Evolutionary conservation across 2,888 invertebrate genomes (phyloP).

Genomic region (Epinotia demarniana): DNA sequence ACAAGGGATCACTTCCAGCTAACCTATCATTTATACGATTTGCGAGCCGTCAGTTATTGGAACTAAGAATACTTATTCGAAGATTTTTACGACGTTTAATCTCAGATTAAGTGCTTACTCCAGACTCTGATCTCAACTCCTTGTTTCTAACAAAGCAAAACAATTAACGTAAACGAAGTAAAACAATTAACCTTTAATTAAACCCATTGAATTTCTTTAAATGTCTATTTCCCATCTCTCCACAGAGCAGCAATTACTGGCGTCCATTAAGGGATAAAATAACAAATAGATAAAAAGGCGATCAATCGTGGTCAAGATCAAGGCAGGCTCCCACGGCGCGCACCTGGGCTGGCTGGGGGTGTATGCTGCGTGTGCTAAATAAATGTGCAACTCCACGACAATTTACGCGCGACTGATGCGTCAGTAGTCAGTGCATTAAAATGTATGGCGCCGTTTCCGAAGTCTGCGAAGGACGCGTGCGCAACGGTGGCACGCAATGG

Average conservation of each 20-base stretch:
- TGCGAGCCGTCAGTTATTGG: no score
- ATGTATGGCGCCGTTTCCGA: no score
- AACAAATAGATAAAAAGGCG: slow-evolving; percentile 53
- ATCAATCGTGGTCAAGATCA: slow-evolving; percentile 63
- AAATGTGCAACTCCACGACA: background rate
- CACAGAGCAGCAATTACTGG: slow-evolving; percentile 37
- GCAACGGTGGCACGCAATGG: no score
- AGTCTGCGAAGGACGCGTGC: no score
- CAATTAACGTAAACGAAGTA: background rate
- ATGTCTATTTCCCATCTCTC: slow-evolving; percentile 32
- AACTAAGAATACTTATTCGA: no score
- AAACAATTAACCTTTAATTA: slow-evolving; percentile 11
- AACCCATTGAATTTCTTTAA: slow-evolving; percentile 22
- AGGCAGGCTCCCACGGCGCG: slow-evolving; percentile 49
- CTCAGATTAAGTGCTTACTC: no score
- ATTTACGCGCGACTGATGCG: no score
- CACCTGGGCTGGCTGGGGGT: slow-evolving; percentile 45
- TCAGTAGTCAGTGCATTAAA: no score
- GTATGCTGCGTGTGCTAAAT: slow-evolving; percentile 13
- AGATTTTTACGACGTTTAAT: no score
- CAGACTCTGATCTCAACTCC: background rate
- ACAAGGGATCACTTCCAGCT: no score
- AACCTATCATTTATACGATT: no score
- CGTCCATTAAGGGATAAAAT: slow-evolving; percentile 51
- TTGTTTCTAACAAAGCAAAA: background rate